These are phyloP conservation scores for Hyposoter dolosus DNA, from an alignment of 2,888 invertebrate genomes.

Conservation along the genomic window DNA sequence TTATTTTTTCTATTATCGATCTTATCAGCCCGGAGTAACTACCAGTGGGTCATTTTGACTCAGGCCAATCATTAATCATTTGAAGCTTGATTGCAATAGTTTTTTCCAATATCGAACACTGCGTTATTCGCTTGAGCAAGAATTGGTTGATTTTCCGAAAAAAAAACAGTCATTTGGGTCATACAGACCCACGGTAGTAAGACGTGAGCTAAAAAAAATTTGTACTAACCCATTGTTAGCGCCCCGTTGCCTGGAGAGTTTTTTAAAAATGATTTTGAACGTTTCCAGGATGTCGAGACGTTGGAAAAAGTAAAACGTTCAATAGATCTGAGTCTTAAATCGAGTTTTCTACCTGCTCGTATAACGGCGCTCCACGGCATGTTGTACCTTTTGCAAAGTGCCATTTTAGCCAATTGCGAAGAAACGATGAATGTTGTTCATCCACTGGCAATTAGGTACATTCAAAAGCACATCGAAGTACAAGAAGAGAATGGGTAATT, in stretches of 20 bases:
- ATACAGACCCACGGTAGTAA: not conserved
- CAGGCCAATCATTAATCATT: not conserved
- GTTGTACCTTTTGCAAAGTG: conserved; percentile 89
- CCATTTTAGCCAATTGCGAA: conserved; percentile 85
- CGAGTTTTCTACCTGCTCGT: conserved; percentile 88
- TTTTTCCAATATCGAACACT: not conserved
- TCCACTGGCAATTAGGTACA: conserved; percentile 86
- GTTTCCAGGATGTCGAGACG: conserved; percentile 86
- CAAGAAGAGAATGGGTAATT: conserved; percentile 82
- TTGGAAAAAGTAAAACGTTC: conserved; percentile 88
- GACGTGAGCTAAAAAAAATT: not conserved
- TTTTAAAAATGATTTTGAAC: not conserved
- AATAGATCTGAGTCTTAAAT: conserved; percentile 87
- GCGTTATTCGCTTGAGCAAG: not conserved
- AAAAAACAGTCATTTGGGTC: not conserved
- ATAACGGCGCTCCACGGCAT: conserved; percentile 89
- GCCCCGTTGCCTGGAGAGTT: not conserved
- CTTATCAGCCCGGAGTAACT: too few relatives aligned
- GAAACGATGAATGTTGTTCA: conserved; percentile 86
- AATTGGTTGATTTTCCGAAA: not conserved
- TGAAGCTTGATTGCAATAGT: not conserved
- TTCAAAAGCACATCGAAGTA: conserved; percentile 85
- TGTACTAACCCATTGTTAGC: not conserved
- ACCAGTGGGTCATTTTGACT: not conserved
- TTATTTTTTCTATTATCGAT: not conserved